Conservation (phyloP, 2,797 vertebrate genomes). For the Sandelia bainsii region DNA sequence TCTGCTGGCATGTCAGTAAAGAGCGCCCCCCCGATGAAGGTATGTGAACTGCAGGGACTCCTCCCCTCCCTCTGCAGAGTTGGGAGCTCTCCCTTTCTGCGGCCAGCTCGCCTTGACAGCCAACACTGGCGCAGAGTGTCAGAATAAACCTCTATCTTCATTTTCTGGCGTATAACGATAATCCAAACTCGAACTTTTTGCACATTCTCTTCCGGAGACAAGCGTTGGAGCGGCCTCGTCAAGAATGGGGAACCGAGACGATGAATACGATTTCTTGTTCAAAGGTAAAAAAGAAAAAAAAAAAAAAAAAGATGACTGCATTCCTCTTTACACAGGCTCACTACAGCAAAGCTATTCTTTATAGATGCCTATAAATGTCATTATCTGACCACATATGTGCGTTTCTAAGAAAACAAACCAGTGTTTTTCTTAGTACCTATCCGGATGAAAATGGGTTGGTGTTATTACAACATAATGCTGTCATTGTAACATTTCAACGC, state of each 20-base stretch:
- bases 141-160: conserved; percentile 53
- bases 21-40: conserved; percentile 63
- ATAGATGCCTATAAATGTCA: conserved; percentile 16
- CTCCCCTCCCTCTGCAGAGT: conserved; percentile 86
- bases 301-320: conserved; percentile 65
- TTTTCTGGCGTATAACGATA: conserved; percentile 50
- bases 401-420: not conserved
- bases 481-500: conserved; percentile 64
- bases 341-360: conserved; percentile 44
- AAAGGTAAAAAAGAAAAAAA: conserved; percentile 83
- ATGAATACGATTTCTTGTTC: conserved; percentile 91
- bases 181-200: conserved; percentile 33
- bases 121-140: conserved; percentile 83
- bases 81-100: conserved; percentile 78
- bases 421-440: conserved; percentile 41
- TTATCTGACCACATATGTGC: conserved; percentile 23
- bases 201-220: conserved; percentile 68
- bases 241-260: conserved; percentile 89
- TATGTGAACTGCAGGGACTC: conserved; percentile 75
- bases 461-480: conserved; percentile 68
- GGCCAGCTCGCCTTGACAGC: conserved; percentile 83
- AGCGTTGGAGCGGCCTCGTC: conserved; percentile 79
- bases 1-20: conserved; percentile 53
- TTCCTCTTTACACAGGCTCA: conserved; percentile 47
- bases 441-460: conserved; percentile 51